phyloP scores from a whole-genome alignment of 1,140 invertebrate genomes.

The Ceratina australensis region DNA sequence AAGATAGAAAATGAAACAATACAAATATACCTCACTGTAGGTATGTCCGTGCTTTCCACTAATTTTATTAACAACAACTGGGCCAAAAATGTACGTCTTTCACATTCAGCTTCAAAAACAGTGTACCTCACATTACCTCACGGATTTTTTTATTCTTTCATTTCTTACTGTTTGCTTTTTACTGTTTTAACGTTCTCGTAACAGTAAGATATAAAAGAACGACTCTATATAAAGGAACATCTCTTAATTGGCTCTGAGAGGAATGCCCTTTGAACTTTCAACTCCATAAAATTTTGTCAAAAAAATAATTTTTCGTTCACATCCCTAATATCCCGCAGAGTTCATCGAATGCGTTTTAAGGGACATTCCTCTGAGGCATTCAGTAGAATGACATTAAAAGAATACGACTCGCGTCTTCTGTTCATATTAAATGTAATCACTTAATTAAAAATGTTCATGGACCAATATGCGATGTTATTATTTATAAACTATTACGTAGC shows the following conservation, averaged over 20 bases:
- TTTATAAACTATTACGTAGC: not conserved
- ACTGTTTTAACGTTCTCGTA: not conserved
- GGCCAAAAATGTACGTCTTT: constrained; percentile 33
- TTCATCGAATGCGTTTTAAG: constrained; percentile 30
- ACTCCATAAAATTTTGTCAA: constrained; percentile 53
- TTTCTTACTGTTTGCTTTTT: constrained; percentile 2
- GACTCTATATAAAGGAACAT: no score
- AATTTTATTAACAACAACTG: constrained; percentile 60
- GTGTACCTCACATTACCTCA: not conserved
- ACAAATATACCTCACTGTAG: constrained; percentile 38
- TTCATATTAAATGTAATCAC: not conserved
- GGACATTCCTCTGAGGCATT: constrained; percentile 48
- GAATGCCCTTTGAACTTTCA: constrained; percentile 33
- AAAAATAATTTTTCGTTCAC: constrained; percentile 48
- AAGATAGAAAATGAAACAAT: constrained; percentile 50
- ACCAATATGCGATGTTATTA: constrained; percentile 2
- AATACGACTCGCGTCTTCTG: not conserved
- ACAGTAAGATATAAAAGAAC: no score
- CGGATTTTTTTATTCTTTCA: not conserved
- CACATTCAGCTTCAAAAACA: not conserved
- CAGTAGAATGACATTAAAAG: not conserved
- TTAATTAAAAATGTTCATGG: constrained; percentile 12
- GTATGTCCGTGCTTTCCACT: constrained; percentile 52
- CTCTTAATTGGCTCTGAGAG: constrained; percentile 27
- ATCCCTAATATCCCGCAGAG: constrained; percentile 30